Conservation (phyloP, 1,140 invertebrate genomes). For the Onthophagus taurus region DNA sequence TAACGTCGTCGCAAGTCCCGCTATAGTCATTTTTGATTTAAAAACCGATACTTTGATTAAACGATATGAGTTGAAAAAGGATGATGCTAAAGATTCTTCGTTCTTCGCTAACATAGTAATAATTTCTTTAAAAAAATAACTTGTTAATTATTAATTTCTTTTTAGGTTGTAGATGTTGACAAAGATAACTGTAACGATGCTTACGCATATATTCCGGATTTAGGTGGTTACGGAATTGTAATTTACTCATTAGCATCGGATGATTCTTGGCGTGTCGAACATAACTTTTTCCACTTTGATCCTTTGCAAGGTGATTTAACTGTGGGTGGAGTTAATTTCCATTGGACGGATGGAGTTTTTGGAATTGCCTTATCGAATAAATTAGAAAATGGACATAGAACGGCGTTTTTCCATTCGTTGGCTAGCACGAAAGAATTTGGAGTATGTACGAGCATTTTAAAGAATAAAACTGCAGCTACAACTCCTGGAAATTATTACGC, state of each 20-base stretch:
- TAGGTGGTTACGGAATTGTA: constrained; percentile 61
- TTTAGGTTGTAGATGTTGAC: constrained; percentile 51
- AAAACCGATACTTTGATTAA: constrained; percentile 58
- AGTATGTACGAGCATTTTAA: constrained; percentile 57
- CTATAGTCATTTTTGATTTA: constrained; percentile 61
- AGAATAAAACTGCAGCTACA: constrained; percentile 50
- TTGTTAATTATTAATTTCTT: background rate
- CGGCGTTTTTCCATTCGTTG: constrained; percentile 67
- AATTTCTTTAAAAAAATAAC: background rate
- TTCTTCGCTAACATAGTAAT: constrained; percentile 57
- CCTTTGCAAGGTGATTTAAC: constrained; percentile 62
- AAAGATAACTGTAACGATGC: constrained; percentile 59
- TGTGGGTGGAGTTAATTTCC: constrained; percentile 61
- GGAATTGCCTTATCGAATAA: constrained; percentile 46
- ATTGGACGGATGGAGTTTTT: constrained; percentile 69
- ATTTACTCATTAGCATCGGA: constrained; percentile 64
- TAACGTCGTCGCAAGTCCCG: constrained; percentile 51
- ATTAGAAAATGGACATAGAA: constrained; percentile 37
- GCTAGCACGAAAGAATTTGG: constrained; percentile 65
- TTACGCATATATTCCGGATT: constrained; percentile 64
- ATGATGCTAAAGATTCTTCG: constrained; percentile 53
- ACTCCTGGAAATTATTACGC: constrained; percentile 29
- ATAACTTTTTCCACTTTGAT: constrained; percentile 76
- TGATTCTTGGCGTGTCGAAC: constrained; percentile 63
- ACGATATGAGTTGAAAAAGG: constrained; percentile 53